Evolutionary conservation across 2,888 invertebrate genomes (phyloP).

Genomic region (Idaea biselata): DNA sequence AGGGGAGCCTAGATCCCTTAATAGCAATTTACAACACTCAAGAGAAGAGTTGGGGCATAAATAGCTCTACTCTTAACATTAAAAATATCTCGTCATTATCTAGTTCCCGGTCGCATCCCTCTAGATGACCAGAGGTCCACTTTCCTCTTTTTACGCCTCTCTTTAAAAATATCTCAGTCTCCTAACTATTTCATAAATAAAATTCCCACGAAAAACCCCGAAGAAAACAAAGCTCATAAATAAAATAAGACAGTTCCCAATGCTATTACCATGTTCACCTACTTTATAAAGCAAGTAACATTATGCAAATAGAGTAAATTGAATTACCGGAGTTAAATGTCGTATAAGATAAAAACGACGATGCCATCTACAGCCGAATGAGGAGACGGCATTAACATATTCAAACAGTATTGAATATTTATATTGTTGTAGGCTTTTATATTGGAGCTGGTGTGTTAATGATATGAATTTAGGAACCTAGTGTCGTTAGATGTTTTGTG

Average conservation of each 20-base stretch:
- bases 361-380: constrained; percentile 79
- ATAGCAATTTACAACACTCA: too few relatives aligned
- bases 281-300: constrained; percentile 69
- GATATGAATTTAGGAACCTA: background rate
- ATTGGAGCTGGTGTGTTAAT: background rate
- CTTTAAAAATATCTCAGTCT: too few relatives aligned
- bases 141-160: too few relatives aligned
- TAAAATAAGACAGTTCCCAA: constrained; percentile 35
- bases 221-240: constrained; percentile 37
- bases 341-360: constrained; percentile 80
- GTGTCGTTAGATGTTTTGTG: too few relatives aligned
- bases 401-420: constrained; percentile 79
- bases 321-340: constrained; percentile 81
- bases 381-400: constrained; percentile 77
- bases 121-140: too few relatives aligned
- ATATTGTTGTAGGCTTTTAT: constrained; percentile 49
- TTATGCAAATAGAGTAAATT: constrained; percentile 80
- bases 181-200: constrained; percentile 22
- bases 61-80: too few relatives aligned
- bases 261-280: constrained; percentile 75
- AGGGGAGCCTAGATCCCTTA: too few relatives aligned
- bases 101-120: too few relatives aligned
- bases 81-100: too few relatives aligned
- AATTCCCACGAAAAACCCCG: constrained; percentile 27
- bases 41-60: too few relatives aligned